Evolutionary conservation across 1,140 invertebrate genomes (phyloP), one percentile per base, ranked within the genome.

Genomic region (Steinernema feltiae): DNA sequence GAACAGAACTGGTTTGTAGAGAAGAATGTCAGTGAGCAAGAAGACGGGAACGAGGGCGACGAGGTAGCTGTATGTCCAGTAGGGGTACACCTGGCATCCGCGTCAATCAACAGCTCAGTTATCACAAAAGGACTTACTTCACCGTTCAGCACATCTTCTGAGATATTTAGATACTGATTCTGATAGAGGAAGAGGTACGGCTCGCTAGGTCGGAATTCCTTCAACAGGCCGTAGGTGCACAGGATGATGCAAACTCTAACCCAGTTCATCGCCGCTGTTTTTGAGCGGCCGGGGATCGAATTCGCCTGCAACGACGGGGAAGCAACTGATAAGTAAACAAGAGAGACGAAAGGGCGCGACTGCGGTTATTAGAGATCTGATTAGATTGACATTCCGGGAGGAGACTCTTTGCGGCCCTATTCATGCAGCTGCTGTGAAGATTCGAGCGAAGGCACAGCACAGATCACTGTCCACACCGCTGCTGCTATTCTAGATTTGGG

Each of bases 1-100:
- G 30, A 95, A 89, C 30, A 96, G 92, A 0, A 95, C 88, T 1
- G 92, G 92, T 85, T 95, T 95, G 84, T 96, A 96, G 77, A 92
- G 87, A 32, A 93, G 83, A 80, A 92, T 91, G 88, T 94, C 93
- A 0, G 93, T 94, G 1, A 94, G 86, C 0, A 95, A 87, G 83
- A 95, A 93, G 7, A 93, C 89, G 0, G 93, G 81, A 3, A 93
- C 87, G 0, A 93, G 85, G 29, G 90, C 90, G 0, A 90, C 87
- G 72, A 94, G 88, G 84, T 92, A 92, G 0, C 91, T 90, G 85
- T 94, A 94, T 0, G 92, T 94, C 75, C 91, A 91, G n/a, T 93
- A 88, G 21, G 93, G 93, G 88, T 92, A 94, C 1, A 94, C 90
- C 73, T 93, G 89, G 80, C 91, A 89, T 78, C 0, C 93, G 87